Percentiles rank a stretch among this genome's conserved stretches.
Conservation (phyloP, 2,888 invertebrate species). For the Drosophila villosipedis region DNA sequence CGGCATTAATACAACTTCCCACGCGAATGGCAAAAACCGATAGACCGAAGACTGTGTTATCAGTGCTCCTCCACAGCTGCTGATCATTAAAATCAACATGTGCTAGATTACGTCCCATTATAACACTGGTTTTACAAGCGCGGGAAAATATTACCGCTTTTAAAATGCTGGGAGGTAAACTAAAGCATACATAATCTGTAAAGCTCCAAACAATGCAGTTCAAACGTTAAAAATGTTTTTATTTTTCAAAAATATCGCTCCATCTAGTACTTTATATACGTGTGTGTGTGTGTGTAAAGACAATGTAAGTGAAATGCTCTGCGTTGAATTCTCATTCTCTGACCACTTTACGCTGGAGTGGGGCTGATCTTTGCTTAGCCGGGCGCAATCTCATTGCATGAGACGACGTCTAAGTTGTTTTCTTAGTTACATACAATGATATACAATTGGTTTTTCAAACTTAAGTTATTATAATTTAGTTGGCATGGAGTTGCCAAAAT, state of each 20-base stretch:
- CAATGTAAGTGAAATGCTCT: constrained; percentile 71
- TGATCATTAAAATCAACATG: neutral
- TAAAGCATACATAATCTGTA: no score
- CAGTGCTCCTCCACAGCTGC: neutral
- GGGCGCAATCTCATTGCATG: constrained; percentile 63
- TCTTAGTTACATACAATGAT: constrained; percentile 67
- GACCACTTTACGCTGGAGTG: constrained; percentile 52
- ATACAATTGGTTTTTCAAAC: constrained; percentile 62
- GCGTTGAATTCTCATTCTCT: constrained; percentile 62
- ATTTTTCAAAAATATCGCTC: constrained; percentile 77
- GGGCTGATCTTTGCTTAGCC: constrained; percentile 33
- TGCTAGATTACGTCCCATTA: neutral
- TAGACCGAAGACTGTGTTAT: neutral
- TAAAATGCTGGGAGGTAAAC: no score
- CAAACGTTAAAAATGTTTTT: constrained; percentile 75
- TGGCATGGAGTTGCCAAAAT: constrained; percentile 63
- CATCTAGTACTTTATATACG: constrained; percentile 67
- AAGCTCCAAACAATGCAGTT: constrained; percentile 26
- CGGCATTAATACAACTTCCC: neutral
- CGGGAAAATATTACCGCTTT: neutral
- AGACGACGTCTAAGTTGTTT: constrained; percentile 52
- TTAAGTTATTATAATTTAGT: constrained; percentile 70
- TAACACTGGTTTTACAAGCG: constrained; percentile 12
- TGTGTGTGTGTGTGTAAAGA: constrained; percentile 56
- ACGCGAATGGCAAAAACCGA: constrained; percentile 18